A percentile compares a stretch with the other conserved stretches of the same genome.
Evolutionary conservation across 2,888 invertebrate species (phyloP).

Genomic region (Cecidostiba fungosa): DNA sequence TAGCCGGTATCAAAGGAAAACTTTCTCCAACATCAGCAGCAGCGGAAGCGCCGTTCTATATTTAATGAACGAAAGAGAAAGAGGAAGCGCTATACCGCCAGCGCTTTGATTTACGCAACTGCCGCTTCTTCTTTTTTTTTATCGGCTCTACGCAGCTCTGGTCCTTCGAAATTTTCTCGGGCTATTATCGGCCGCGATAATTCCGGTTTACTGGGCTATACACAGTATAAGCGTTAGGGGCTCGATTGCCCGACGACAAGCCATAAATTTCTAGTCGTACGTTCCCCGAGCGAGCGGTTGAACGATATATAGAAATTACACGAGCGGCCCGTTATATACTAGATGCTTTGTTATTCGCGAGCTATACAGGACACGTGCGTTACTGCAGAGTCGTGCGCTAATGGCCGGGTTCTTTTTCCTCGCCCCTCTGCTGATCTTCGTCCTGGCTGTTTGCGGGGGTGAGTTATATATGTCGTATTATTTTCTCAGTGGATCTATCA

Average conservation of each 20-base stretch:
- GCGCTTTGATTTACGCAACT: neutral
- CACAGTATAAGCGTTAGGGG: neutral
- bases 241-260: conserved; percentile 48
- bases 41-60: no score
- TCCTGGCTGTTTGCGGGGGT: neutral
- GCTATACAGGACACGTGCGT: no score
- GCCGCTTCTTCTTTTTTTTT: neutral
- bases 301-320: conserved; percentile 51
- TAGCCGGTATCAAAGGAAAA: neutral
- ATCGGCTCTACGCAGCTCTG: neutral
- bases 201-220: conserved; percentile 35
- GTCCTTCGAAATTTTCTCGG: neutral
- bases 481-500: neutral
- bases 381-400: no score
- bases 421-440: neutral
- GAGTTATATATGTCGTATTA: neutral
- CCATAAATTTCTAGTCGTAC: conserved; percentile 64
- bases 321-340: no score
- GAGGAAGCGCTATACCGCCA: neutral
- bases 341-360: conserved; percentile 7
- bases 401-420: neutral
- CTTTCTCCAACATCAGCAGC: neutral
- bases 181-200: conserved; percentile 21
- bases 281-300: no score
- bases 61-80: neutral